Percentiles rank a stretch among this genome's conserved stretches.
These are phyloP conservation scores for Heliconius hortense DNA, from an alignment of 2,888 invertebrate genomes.

Conservation along the genomic window DNA sequence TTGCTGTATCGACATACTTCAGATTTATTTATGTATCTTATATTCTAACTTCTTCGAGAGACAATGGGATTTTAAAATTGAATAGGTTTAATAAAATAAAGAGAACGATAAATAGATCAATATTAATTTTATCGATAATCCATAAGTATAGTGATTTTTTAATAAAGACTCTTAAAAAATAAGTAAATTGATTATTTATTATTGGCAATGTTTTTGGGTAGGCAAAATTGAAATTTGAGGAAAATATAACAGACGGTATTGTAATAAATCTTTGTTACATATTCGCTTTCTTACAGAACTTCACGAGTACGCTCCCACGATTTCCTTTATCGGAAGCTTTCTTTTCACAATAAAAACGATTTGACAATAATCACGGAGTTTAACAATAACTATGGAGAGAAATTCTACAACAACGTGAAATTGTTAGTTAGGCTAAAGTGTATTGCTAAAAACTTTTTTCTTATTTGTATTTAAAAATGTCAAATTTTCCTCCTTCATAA, in stretches of 20 bases:
- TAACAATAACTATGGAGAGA: constrained; percentile 37
- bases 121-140: too few relatives aligned
- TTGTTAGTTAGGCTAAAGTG: constrained; percentile 1
- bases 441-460: too few relatives aligned
- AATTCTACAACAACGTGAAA: constrained; percentile 28
- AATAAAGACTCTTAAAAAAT: too few relatives aligned
- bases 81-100: background rate
- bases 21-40: constrained; percentile 44
- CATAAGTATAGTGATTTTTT: too few relatives aligned
- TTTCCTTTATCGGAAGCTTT: constrained; percentile 75
- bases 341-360: constrained; percentile 69
- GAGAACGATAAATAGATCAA: too few relatives aligned
- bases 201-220: constrained; percentile 50
- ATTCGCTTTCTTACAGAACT: constrained; percentile 65
- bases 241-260: constrained; percentile 54
- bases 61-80: constrained; percentile 13
- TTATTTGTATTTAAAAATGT: too few relatives aligned
- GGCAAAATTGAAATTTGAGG: background rate
- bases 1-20: constrained; percentile 45
- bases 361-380: constrained; percentile 59
- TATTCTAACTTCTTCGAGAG: constrained; percentile 38
- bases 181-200: constrained; percentile 50
- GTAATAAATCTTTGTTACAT: constrained; percentile 54
- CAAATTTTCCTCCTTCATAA: too few relatives aligned
- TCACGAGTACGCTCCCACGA: constrained; percentile 68